phyloP scores from a whole-genome alignment of 2,888 invertebrate genomes.

The Diaprepes abbreviatus region DNA sequence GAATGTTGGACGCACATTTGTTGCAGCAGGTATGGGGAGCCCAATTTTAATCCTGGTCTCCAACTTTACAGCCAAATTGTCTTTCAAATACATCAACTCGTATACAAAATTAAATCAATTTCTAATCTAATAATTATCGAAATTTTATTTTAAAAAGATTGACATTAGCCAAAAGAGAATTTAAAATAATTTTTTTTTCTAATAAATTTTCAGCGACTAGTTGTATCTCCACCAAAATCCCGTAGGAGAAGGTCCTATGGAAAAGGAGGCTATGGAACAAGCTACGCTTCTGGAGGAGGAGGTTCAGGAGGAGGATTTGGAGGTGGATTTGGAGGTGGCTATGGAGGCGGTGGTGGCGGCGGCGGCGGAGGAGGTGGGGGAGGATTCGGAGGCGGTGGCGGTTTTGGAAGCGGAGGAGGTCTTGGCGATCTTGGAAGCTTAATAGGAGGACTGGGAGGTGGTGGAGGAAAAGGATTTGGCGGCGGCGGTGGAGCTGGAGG shows the following conservation, averaged over 20 bases:
- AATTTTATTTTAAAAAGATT: too few species aligned
- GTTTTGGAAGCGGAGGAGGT: slow-evolving; percentile 5
- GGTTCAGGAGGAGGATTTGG: slow-evolving; percentile 42
- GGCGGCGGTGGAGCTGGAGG: slow-evolving; percentile 2
- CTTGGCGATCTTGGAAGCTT: not conserved
- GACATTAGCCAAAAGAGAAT: too few species aligned
- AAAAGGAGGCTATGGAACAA: slow-evolving; percentile 65
- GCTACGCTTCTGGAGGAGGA: slow-evolving; percentile 27
- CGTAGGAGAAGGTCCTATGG: slow-evolving; percentile 35
- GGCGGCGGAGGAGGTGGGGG: slow-evolving; percentile 59
- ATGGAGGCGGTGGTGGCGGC: slow-evolving; percentile 41
- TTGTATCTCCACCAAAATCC: slow-evolving; percentile 11
- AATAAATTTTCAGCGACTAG: slow-evolving; percentile 29
- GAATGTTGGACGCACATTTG: too few species aligned
- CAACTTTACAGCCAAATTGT: too few species aligned
- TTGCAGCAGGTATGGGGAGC: too few species aligned
- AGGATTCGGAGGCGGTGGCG: slow-evolving; percentile 52
- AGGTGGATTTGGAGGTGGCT: slow-evolving; percentile 47
- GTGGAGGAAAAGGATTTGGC: slow-evolving; percentile 17
- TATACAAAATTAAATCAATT: too few species aligned
- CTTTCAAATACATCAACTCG: too few species aligned
- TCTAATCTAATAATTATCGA: too few species aligned
- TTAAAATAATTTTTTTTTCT: too few species aligned
- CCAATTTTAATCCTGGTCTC: too few species aligned
- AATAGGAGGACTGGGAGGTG: slow-evolving; percentile 29